phyloP scores from a whole-genome alignment of 2,888 invertebrate genomes.

The Cerastis leucographa region DNA sequence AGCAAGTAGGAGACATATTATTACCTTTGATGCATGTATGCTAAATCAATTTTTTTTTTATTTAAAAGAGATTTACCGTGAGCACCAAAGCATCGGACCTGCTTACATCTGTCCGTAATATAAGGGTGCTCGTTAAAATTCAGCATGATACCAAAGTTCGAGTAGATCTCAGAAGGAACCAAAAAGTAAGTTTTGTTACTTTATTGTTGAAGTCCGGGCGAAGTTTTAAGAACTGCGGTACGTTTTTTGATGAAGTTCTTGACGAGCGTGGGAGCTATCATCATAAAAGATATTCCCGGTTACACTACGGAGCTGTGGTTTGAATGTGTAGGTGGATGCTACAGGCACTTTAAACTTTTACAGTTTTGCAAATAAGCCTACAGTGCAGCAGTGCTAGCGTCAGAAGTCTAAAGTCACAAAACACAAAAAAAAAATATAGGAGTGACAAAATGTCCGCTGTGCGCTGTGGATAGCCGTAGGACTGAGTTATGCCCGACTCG shows the following conservation, averaged over 20 bases:
- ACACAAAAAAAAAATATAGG: too few relatives aligned
- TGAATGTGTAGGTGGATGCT: background rate
- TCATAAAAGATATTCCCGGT: background rate
- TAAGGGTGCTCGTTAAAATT: constrained; percentile 20
- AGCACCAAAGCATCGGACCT: too few relatives aligned
- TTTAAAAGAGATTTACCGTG: too few relatives aligned
- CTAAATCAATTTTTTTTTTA: too few relatives aligned
- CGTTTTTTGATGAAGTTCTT: constrained; percentile 39
- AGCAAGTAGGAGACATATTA: too few relatives aligned
- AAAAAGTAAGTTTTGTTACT: constrained; percentile 25
- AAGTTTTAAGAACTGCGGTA: constrained; percentile 35
- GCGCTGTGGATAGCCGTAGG: too few relatives aligned
- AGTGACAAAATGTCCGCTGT: too few relatives aligned
- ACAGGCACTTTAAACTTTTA: background rate
- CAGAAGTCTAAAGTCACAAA: too few relatives aligned
- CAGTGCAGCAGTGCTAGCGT: too few relatives aligned
- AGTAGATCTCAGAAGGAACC: background rate
- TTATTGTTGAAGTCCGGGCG: constrained; percentile 3
- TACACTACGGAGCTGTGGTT: background rate
- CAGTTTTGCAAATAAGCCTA: background rate
- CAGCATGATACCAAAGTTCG: background rate
- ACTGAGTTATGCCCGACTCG: too few relatives aligned
- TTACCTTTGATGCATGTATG: too few relatives aligned
- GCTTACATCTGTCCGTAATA: background rate
- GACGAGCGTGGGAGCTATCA: background rate